A percentile compares a stretch with the other conserved stretches of the same genome.
Conservation (phyloP, 2,888 invertebrate genomes). For the Agapostemon virescens region DNA sequence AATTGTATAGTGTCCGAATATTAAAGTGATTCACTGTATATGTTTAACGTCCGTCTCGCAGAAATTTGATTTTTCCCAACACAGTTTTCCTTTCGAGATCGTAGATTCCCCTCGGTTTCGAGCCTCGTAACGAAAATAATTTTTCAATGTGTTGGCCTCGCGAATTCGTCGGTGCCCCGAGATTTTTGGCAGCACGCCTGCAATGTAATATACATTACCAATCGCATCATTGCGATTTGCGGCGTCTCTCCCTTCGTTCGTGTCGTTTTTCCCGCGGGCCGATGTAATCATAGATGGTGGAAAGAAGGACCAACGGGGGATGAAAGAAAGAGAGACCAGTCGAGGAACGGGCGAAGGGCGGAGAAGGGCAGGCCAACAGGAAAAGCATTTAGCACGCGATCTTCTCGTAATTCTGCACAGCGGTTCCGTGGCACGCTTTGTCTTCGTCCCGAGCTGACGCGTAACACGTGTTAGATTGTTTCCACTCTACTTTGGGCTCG, state of each 20-base stretch:
- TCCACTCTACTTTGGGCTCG: constrained; percentile 45
- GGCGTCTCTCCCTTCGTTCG: constrained; percentile 25
- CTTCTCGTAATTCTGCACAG: constrained; percentile 77
- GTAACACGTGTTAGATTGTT: constrained; percentile 64
- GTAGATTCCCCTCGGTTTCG: neutral
- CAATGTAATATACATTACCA: constrained; percentile 52
- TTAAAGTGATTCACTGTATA: no score
- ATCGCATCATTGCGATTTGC: constrained; percentile 53
- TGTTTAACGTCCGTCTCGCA: neutral
- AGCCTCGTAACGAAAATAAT: constrained; percentile 30
- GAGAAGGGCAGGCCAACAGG: constrained; percentile 49
- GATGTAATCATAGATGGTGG: constrained; percentile 13
- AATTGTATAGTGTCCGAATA: no score
- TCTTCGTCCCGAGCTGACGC: constrained; percentile 65
- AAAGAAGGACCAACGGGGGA: constrained; percentile 23
- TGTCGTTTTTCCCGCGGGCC: constrained; percentile 17
- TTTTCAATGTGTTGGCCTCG: constrained; percentile 7
- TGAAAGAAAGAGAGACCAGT: constrained; percentile 37
- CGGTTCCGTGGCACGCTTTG: constrained; percentile 64
- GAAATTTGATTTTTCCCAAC: neutral
- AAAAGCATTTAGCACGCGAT: constrained; percentile 79
- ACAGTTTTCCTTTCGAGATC: neutral
- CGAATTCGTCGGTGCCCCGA: constrained; percentile 16
- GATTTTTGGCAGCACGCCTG: constrained; percentile 48
- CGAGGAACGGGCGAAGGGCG: constrained; percentile 34